Evolutionary conservation across 2,888 invertebrate genomes (phyloP), one percentile per base, ranked within the genome.

Genomic region (Lycia hirtaria): DNA sequence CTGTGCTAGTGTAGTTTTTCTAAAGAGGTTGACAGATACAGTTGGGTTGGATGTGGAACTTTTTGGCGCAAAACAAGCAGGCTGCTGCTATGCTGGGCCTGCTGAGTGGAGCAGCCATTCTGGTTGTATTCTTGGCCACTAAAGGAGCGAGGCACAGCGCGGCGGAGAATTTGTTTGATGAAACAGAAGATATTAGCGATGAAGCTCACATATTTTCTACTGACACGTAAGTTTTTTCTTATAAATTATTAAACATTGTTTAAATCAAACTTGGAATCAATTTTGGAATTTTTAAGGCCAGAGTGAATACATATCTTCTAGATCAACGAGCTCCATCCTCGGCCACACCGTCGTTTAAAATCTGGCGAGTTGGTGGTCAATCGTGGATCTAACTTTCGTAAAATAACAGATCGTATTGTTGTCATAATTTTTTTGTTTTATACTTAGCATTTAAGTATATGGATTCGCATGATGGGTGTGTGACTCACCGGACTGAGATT

Each of bases 71-170:
- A 56, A 90, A 91, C 56, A 89, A 87, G 73, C 88, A 88, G 75
- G 86, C 79, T 53, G 86, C 87, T 30, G 89, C 87, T 59, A 92
- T 92, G 92, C 68, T 91, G 64, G 90, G 82, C 15, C 64, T 92
- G 63, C 72, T 92, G 53, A 67, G 73, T 4, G 72, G 72, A 7
- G 88, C 88, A 6, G 87, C 88, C 1, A 60, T 89, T 32, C 80
- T 89, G 38, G 85, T 84, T 4, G 72, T 88, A 14, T 71, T 83
- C 6, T 61, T 91, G 57, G 72, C 87, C 7, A 85, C 88, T 3
- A 87, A 74, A 57, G 81, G 88, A 1, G 67, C 75, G 7, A 72
- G 74, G 37, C 72, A 75, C 30, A 64, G 60, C 6, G 50, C 60
- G 0, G 77, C 71, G 15, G 73, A 79, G 44, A 70, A 64, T 6